Conservation (phyloP, 2,888 invertebrate species). For the Dicyrtoma fusca region DNA sequence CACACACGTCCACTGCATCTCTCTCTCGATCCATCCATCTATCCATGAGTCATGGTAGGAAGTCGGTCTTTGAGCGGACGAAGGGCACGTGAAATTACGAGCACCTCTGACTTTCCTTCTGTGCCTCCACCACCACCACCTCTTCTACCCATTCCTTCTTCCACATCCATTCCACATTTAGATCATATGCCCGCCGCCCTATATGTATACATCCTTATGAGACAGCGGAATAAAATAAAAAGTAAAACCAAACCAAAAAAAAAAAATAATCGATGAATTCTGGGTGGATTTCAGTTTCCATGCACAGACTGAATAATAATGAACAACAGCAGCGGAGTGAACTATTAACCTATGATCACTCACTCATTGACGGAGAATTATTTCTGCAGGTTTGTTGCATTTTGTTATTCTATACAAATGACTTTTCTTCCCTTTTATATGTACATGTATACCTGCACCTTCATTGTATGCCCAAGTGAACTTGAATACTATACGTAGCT, state of each 20-base stretch:
- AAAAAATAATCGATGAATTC: constrained; percentile 37
- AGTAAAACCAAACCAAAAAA: not conserved
- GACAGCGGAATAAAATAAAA: not conserved
- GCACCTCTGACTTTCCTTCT: constrained; percentile 35
- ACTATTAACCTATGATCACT: constrained; percentile 80
- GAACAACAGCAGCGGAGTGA: constrained; percentile 69
- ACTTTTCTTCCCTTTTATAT: no score
- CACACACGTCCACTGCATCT: not conserved
- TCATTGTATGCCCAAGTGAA: no score
- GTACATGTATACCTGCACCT: no score
- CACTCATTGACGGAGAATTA: constrained; percentile 90
- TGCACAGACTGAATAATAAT: constrained; percentile 88
- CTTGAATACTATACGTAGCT: no score
- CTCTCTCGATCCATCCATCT: no score
- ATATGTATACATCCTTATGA: not conserved
- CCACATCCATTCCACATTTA: not conserved
- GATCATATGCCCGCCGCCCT: not conserved
- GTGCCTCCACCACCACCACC: not conserved
- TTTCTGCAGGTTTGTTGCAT: constrained; percentile 80
- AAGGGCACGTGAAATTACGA: constrained; percentile 37
- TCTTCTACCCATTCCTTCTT: constrained; percentile 7
- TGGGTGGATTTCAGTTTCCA: constrained; percentile 72
- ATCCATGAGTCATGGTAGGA: constrained; percentile 24
- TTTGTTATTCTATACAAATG: constrained; percentile 8
- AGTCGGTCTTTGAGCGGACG: not conserved